Conservation (phyloP, 2,888 invertebrate species). For the Netelia virgata region DNA sequence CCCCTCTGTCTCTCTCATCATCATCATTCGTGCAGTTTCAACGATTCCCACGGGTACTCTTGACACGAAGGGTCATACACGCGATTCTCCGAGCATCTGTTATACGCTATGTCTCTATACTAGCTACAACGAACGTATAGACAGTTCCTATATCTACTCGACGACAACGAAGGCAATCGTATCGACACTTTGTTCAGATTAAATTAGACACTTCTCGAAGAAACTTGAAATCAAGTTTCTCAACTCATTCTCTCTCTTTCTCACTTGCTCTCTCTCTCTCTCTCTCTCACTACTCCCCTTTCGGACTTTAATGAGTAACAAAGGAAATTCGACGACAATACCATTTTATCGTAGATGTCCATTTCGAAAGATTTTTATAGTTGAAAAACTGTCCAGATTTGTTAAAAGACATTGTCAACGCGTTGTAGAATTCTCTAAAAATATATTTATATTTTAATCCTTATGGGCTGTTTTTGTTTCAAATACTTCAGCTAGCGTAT, state of each 20-base stretch:
- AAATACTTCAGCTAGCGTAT: slow-evolving; percentile 20
- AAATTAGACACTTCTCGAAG: slow-evolving; percentile 48
- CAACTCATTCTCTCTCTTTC: slow-evolving; percentile 35
- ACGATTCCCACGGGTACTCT: slow-evolving; percentile 54
- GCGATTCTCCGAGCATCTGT: slow-evolving; percentile 50
- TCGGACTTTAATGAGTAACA: slow-evolving; percentile 23
- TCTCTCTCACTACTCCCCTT: background rate
- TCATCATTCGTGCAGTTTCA: slow-evolving; percentile 35
- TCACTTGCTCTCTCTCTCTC: slow-evolving; percentile 24
- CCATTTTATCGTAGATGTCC: slow-evolving; percentile 13
- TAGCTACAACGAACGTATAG: slow-evolving; percentile 30
- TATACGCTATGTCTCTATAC: slow-evolving; percentile 3
- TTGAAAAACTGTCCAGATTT: no score
- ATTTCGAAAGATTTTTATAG: background rate
- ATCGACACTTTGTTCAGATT: slow-evolving; percentile 42
- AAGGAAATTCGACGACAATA: slow-evolving; percentile 49
- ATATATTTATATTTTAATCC: background rate
- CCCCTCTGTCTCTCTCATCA: slow-evolving; percentile 33
- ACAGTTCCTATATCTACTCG: slow-evolving; percentile 22
- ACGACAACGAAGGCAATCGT: slow-evolving; percentile 22
- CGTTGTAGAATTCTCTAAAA: no score
- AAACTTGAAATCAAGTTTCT: slow-evolving; percentile 49
- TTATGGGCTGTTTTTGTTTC: slow-evolving; percentile 2
- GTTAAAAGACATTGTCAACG: no score
- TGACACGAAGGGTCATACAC: slow-evolving; percentile 49